A percentile compares a stretch with the other conserved stretches of the same genome.
Conservation (phyloP, 2,888 invertebrate genomes). For the Diadromus collaris region DNA sequence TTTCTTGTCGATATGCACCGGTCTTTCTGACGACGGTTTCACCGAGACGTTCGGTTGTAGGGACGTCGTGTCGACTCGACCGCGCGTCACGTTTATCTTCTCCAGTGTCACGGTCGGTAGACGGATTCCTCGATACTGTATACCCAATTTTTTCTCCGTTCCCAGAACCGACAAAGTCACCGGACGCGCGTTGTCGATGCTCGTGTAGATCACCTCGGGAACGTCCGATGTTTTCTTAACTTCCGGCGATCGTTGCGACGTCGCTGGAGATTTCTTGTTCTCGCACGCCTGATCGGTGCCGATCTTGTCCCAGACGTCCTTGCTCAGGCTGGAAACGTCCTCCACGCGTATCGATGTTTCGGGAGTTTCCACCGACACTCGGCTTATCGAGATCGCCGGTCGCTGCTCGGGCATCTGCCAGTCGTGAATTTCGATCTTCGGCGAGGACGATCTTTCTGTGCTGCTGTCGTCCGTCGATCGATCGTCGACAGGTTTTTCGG, state of each 20-base stretch:
- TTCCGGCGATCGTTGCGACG: neutral
- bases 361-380: constrained; percentile 10
- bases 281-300: constrained; percentile 28
- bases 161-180: constrained; percentile 37
- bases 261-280: neutral
- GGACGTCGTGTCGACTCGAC: neutral
- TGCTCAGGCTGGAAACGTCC: constrained; percentile 66
- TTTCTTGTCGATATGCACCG: constrained; percentile 61
- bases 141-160: constrained; percentile 50
- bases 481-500: neutral
- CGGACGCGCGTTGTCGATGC: constrained; percentile 54
- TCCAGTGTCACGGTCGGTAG: constrained; percentile 57
- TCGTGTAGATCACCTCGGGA: constrained; percentile 64
- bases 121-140: constrained; percentile 55
- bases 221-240: constrained; percentile 32
- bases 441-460: neutral
- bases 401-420: neutral
- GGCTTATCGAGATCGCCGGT: constrained; percentile 27
- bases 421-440: neutral
- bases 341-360: constrained; percentile 67
- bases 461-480: neutral
- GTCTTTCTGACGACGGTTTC: neutral
- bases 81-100: constrained; percentile 40
- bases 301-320: constrained; percentile 70
- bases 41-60: neutral